Evolutionary conservation across 2,797 vertebrate genomes (phyloP).

Genomic region (Natrix natrix): DNA sequence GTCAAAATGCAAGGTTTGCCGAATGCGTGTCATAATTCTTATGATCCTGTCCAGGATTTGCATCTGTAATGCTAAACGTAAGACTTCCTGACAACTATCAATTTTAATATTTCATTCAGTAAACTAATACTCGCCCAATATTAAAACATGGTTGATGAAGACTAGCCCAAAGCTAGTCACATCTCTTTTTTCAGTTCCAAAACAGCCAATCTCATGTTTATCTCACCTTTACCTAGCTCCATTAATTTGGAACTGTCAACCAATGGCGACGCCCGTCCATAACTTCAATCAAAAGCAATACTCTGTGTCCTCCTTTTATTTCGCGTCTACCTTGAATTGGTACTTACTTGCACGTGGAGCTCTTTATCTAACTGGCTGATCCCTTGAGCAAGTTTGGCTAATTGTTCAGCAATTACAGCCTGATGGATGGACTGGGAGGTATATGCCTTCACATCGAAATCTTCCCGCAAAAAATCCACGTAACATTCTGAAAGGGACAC

Average conservation of each 20-base stretch:
- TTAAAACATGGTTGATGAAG: neutral
- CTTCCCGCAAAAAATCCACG: constrained; percentile 83
- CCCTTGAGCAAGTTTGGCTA: constrained; percentile 92
- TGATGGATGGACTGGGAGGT: constrained; percentile 93
- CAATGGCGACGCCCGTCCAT: neutral
- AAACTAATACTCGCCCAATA: neutral
- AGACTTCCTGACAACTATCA: neutral
- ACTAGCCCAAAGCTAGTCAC: neutral
- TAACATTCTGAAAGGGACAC: constrained; percentile 81
- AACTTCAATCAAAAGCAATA: neutral
- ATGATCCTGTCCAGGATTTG: too few species aligned
- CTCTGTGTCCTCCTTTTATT: neutral
- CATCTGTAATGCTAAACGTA: neutral
- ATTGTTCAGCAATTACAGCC: constrained; percentile 91
- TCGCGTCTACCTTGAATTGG: neutral
- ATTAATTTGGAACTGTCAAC: neutral
- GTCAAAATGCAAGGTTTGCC: too few species aligned
- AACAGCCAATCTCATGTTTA: neutral
- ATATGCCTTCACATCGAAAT: constrained; percentile 92
- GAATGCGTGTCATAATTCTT: too few species aligned
- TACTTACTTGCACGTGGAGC: constrained; percentile 88
- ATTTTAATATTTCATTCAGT: neutral
- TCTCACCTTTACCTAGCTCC: neutral
- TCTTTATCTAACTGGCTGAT: constrained; percentile 98
- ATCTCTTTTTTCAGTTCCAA: neutral